phyloP scores from a whole-genome alignment of 2,113 vertebrate species.

The Urocitellus parryii region DNA sequence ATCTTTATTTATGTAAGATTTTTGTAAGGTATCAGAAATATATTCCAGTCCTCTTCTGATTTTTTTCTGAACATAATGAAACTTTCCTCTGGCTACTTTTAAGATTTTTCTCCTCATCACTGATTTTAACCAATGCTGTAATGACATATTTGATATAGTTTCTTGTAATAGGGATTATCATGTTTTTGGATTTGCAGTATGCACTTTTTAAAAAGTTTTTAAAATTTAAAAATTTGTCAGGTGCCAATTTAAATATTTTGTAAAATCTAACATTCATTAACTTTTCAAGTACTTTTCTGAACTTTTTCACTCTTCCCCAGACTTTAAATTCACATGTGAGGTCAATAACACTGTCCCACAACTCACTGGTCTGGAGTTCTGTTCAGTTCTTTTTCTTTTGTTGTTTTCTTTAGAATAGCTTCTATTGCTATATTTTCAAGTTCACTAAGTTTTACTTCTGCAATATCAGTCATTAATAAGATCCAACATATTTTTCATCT shows the following conservation, averaged over 20 bases:
- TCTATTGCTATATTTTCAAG: not conserved
- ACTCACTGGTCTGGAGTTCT: not conserved
- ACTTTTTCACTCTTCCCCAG: not conserved
- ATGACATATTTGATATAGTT: not conserved
- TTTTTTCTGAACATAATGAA: not conserved
- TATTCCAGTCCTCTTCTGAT: not conserved
- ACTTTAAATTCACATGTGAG: not conserved
- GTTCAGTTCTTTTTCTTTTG: not conserved
- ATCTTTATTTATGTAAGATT: too few relatives aligned
- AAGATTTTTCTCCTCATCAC: not conserved
- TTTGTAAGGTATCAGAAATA: not conserved
- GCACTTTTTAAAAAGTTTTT: not conserved
- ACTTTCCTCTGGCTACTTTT: not conserved
- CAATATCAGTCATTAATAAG: not conserved
- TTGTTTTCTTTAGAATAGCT: not conserved
- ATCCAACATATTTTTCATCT: not conserved
- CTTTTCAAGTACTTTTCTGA: not conserved
- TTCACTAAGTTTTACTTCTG: not conserved
- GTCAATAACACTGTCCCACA: accelerated
- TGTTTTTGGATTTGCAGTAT: not conserved
- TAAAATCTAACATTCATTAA: not conserved
- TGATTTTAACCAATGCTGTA: not conserved
- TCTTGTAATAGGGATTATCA: not conserved
- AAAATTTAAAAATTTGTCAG: not conserved
- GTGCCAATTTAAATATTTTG: not conserved